Conservation (phyloP, 2,113 vertebrate species). For the Pavo muticus region DNA sequence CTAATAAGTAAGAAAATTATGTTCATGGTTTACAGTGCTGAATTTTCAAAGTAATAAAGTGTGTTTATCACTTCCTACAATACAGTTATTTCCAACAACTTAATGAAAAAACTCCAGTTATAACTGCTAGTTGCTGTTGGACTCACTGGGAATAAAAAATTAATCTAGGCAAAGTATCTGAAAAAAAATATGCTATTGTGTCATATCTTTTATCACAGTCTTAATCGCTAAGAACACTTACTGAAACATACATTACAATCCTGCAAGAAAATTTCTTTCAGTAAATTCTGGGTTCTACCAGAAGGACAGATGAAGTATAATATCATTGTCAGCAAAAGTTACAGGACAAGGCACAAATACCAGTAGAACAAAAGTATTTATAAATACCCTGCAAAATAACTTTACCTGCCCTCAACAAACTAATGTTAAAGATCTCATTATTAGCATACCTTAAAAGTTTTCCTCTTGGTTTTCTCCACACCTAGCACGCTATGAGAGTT, state of each 20-base stretch:
- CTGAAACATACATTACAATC: background rate
- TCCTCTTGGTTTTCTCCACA: background rate
- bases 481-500: accelerated
- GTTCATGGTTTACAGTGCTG: slow-evolving; percentile 19
- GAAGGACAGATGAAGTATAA: background rate
- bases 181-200: slow-evolving; percentile 17
- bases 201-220: background rate
- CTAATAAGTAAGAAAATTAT: slow-evolving; percentile 67
- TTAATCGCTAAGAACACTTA: background rate
- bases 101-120: slow-evolving; percentile 29
- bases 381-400: background rate
- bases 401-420: background rate
- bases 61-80: slow-evolving; percentile 2
- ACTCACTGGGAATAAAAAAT: slow-evolving; percentile 25
- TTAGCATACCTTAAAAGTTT: background rate
- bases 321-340: background rate
- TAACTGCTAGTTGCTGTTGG: background rate
- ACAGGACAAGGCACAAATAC: accelerated
- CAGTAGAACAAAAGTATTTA: background rate
- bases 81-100: slow-evolving; percentile 34
- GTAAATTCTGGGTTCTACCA: background rate
- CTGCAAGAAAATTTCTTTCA: background rate
- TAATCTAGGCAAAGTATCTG: slow-evolving; percentile 5
- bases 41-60: background rate
- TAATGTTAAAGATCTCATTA: background rate